Evolutionary conservation across 2,797 vertebrate species (phyloP).

Genomic region (Labeo calbasu): DNA sequence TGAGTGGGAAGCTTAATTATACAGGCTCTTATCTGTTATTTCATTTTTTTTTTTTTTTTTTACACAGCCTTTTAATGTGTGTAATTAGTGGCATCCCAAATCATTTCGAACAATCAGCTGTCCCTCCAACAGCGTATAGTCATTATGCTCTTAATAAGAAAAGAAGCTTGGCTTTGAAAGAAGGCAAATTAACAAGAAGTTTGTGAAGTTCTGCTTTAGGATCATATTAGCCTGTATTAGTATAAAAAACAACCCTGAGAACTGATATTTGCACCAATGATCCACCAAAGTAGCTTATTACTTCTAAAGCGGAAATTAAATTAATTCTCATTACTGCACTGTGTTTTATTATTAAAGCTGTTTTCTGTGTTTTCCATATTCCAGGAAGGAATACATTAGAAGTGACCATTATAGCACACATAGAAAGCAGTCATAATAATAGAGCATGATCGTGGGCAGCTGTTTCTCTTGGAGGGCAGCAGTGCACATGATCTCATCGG

Average conservation of each 20-base stretch:
- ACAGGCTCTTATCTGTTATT: constrained; percentile 43
- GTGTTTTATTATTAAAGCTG: not conserved
- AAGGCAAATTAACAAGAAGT: constrained; percentile 18
- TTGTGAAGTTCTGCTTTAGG: not conserved
- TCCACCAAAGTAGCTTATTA: not conserved
- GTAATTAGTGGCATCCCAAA: constrained; percentile 51
- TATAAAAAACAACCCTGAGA: not conserved
- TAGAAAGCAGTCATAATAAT: constrained; percentile 1
- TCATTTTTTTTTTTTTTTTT: constrained; percentile 23
- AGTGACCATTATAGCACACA: not conserved
- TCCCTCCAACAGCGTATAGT: constrained; percentile 28
- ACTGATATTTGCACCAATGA: not conserved
- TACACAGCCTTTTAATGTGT: constrained; percentile 39
- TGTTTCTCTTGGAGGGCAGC: not conserved
- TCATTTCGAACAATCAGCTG: constrained; percentile 45
- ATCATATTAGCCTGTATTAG: not conserved
- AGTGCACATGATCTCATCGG: not conserved
- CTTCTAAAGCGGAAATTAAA: not conserved
- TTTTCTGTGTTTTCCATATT: not conserved
- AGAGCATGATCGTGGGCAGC: constrained; percentile 12
- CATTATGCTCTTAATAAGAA: constrained; percentile 37
- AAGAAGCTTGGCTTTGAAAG: constrained; percentile 10
- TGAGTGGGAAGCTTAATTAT: constrained; percentile 60
- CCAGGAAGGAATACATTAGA: not conserved
- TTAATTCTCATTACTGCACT: not conserved